A percentile compares a stretch with the other conserved stretches of the same genome.
These are phyloP conservation scores for Rutilus rutilus DNA, from an alignment of 2,113 vertebrate genomes.

Conservation along the genomic window DNA sequence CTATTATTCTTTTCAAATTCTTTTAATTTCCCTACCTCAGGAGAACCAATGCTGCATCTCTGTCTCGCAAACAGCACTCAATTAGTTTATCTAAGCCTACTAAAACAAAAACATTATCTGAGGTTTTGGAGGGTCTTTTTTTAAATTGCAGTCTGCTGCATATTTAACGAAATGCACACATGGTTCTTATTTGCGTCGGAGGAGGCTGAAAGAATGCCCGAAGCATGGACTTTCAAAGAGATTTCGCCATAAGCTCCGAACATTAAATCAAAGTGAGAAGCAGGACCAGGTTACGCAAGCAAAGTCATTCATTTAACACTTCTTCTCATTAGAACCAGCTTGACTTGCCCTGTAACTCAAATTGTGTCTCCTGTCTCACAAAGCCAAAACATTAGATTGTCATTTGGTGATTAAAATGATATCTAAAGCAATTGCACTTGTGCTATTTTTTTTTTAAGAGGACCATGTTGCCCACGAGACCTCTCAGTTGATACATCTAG, in stretches of 20 bases:
- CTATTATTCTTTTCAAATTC: not conserved
- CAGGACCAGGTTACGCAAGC: conserved; percentile 42
- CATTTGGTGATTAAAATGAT: not conserved
- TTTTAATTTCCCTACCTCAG: not conserved
- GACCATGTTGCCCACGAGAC: not conserved
- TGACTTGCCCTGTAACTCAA: not conserved
- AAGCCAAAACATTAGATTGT: not conserved
- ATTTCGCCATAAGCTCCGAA: conserved; percentile 26
- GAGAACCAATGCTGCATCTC: not conserved
- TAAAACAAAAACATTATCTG: conserved; percentile 23
- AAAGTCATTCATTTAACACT: conserved; percentile 33
- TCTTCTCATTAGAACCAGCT: conserved; percentile 38
- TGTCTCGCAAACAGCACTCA: not conserved
- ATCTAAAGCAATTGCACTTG: not conserved
- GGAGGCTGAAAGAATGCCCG: conserved; percentile 29
- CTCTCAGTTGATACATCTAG: not conserved
- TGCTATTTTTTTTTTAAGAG: not conserved
- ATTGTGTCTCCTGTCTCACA: not conserved
- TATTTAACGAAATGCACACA: conserved; percentile 41
- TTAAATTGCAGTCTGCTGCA: conserved; percentile 18
- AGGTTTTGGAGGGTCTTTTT: conserved; percentile 16
- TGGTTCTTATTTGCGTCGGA: conserved; percentile 11
- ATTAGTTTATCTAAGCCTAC: not conserved
- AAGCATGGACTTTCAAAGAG: conserved; percentile 45
- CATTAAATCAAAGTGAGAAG: conserved; percentile 39